These are phyloP conservation scores for Leptinotarsa texana DNA, from an alignment of 1,140 invertebrate genomes.

Conservation along the genomic window DNA sequence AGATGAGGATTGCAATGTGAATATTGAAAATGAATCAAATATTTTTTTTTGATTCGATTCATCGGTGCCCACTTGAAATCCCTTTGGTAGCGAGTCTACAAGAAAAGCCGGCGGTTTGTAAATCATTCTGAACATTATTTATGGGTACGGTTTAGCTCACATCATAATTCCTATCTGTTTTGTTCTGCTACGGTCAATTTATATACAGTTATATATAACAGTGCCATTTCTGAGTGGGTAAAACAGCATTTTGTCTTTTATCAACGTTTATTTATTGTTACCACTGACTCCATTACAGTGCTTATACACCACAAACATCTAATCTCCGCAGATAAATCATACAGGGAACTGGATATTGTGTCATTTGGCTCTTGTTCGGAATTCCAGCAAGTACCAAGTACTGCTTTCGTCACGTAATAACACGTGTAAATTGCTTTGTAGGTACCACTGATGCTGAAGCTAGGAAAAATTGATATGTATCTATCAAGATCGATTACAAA, in stretches of 20 bases:
- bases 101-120: neutral
- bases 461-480: neutral
- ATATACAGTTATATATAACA: constrained; percentile 32
- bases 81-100: too few relatives aligned
- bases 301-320: constrained; percentile 20
- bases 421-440: constrained; percentile 20
- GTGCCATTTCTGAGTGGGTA: constrained; percentile 28
- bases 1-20: too few relatives aligned
- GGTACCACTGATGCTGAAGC: neutral
- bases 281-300: constrained; percentile 9
- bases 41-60: too few relatives aligned
- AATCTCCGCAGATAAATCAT: constrained; percentile 23
- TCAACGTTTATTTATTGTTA: constrained; percentile 22
- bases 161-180: constrained; percentile 22
- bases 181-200: constrained; percentile 29
- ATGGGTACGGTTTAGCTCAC: constrained; percentile 16
- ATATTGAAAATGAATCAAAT: too few relatives aligned
- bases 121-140: constrained; percentile 2
- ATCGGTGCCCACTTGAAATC: too few relatives aligned
- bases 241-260: constrained; percentile 24
- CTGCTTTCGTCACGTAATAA: constrained; percentile 10
- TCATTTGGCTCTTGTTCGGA: constrained; percentile 17
- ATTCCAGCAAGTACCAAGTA: constrained; percentile 16
- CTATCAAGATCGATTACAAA: constrained; percentile 4
- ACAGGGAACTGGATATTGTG: constrained; percentile 22